Base-by-base conservation (phyloP, 2,113 vertebrate species). In the Catharus fuscescens region DNA sequence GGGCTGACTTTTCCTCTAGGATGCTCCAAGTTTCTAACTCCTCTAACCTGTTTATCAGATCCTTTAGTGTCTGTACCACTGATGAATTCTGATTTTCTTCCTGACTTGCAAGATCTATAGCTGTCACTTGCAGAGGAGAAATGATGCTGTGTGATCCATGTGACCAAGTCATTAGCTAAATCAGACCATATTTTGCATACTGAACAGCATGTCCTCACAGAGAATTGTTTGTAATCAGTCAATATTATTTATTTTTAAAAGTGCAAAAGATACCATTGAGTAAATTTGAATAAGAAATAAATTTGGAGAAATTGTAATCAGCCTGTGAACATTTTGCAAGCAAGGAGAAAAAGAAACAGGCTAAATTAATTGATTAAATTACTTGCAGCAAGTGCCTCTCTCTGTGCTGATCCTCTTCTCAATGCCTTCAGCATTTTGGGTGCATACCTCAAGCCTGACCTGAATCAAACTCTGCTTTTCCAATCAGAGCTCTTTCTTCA, bases 171-270 rank as follows among this genome's bases (percentile, higher is more conserved):
- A 60, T 83, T 77, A 92, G 31, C 82, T 94, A 92, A 95, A 95
- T 80, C 92, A 93, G 77, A 84, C 48, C 32, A 2, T 47, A 93
- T 93, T 93, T 91, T 92, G 88, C 83, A 86, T 78, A 80, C 72
- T 79, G 86, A 95, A 53, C 72, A 91, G 26, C 73, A 42, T 48
- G 31, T 88, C 80, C 53, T 90, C 56, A 45, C 13, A 8, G 52
- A 80, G 32, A 79, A 93, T 34, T 93, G 56, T 73, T 94, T 94
- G 57, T 78, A 93, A 93, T 88, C 76, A 92, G 88, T 88, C 90
- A 91, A 87, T 95, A 90, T 88, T 95, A 91, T 83, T 95, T 95
- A 77, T 92, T 92, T 95, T 96, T 88, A 59, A 96, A 93, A 88
- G 11, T 79, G 71, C 14, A 83, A 73, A 95, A 88, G 50, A 90